phyloP scores from a whole-genome alignment of 2,797 vertebrate genomes.

The Allobates femoralis region DNA sequence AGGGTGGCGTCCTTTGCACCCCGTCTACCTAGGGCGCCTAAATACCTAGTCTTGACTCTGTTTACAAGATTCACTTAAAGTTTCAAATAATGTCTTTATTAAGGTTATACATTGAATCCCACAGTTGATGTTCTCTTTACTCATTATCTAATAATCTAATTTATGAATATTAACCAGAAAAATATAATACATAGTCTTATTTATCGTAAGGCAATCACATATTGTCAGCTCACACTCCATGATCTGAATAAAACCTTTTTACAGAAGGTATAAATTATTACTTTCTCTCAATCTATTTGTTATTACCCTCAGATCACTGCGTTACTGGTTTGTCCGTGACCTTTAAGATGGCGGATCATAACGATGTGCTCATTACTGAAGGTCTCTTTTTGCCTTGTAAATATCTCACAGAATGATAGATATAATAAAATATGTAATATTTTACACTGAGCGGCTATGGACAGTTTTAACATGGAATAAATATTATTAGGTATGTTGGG shows the following conservation, averaged over 20 bases:
- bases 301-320: neutral
- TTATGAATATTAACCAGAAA: neutral
- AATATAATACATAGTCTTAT: neutral
- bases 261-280: neutral
- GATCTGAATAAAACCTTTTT: neutral
- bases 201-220: neutral
- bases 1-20: no score
- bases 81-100: no score
- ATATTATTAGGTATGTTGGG: no score
- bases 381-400: neutral
- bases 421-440: neutral
- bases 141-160: neutral
- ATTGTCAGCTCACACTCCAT: neutral
- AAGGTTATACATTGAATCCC: neutral
- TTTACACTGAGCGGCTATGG: neutral
- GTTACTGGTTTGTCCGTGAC: neutral
- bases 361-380: neutral
- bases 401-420: neutral
- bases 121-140: neutral
- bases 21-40: no score
- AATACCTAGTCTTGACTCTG: no score
- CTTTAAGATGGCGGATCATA: neutral
- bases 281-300: neutral
- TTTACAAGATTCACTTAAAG: no score
- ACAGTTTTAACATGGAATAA: no score